phyloP scores from a whole-genome alignment of 2,797 vertebrate species.

The Tapera naevia region DNA sequence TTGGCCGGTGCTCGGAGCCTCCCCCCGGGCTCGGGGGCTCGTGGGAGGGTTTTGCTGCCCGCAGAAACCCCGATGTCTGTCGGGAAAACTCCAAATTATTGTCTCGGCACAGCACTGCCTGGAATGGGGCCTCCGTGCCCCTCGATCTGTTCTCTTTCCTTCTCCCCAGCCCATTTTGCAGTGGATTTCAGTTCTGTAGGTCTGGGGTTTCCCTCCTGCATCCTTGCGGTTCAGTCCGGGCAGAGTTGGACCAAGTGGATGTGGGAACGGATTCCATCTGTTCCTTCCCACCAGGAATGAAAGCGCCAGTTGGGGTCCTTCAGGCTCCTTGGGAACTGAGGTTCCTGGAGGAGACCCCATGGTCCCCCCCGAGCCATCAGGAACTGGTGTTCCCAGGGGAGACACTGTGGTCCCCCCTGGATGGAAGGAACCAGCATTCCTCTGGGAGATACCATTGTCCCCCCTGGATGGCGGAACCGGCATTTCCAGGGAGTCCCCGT shows the following conservation, averaged over 20 bases:
- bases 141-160: neutral
- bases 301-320: neutral
- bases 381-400: no score
- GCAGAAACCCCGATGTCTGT: neutral
- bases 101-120: neutral
- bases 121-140: neutral
- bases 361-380: no score
- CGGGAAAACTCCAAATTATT: neutral
- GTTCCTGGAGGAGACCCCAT: no score
- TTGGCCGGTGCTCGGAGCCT: no score
- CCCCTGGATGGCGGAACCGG: no score
- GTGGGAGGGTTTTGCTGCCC: neutral
- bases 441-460: no score
- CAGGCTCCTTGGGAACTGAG: no score
- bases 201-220: fast-evolving
- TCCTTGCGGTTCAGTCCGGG: neutral
- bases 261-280: neutral
- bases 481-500: no score
- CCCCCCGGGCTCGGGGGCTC: no score
- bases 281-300: neutral
- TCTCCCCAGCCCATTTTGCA: fast-evolving
- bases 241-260: neutral
- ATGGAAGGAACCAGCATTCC: no score
- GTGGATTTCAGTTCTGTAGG: neutral
- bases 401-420: no score